Conservation (phyloP, 2,113 vertebrate genomes). For the Theropithecus gelada region DNA sequence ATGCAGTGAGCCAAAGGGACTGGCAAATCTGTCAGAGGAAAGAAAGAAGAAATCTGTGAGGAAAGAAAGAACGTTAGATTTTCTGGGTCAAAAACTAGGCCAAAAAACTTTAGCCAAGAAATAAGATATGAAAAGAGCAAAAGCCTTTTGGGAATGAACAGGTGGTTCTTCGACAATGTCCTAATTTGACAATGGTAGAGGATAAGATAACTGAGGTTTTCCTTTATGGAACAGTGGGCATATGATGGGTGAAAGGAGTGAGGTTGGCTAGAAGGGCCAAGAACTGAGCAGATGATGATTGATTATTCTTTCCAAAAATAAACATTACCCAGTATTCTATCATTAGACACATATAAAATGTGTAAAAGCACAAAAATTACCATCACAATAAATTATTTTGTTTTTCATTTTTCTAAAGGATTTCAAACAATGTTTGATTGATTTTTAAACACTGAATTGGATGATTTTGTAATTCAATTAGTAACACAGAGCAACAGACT, state of each 20-base stretch:
- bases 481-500: background rate
- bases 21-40: background rate
- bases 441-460: background rate
- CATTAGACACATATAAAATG: background rate
- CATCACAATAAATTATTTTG: background rate
- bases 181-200: background rate
- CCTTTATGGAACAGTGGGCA: background rate
- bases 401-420: slow-evolving; percentile 37
- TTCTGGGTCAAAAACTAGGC: background rate
- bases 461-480: slow-evolving; percentile 32
- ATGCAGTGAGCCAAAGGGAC: background rate
- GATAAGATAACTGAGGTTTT: background rate
- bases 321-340: background rate
- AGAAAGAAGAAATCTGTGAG: background rate
- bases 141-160: background rate
- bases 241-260: background rate
- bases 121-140: background rate
- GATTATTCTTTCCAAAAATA: background rate
- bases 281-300: background rate
- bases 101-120: background rate
- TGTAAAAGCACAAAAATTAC: background rate
- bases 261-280: background rate
- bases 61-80: background rate
- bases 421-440: background rate
- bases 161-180: background rate